phyloP scores from a whole-genome alignment of 53 echinoderm and acorn worm genomes.

The Echinometra lucunter region DNA sequence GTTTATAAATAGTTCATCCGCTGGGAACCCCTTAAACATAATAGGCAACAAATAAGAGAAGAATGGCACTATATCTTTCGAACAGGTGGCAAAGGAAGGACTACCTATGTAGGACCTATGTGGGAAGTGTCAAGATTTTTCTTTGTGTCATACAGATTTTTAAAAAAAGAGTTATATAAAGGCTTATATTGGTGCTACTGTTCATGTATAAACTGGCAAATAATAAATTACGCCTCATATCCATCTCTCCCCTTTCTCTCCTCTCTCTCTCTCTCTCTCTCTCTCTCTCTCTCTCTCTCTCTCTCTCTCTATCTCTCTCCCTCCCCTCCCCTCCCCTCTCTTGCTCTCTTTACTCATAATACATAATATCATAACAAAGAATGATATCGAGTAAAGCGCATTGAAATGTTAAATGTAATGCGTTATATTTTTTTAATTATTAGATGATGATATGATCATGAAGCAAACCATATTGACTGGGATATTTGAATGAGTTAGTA shows the following conservation, averaged over 20 bases:
- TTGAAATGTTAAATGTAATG: no score
- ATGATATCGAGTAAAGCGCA: no score
- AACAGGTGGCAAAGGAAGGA: conserved; percentile 22
- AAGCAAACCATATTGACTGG: no score
- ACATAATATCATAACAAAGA: no score
- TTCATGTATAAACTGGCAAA: no score
- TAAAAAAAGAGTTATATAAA: no score
- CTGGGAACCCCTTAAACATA: not conserved
- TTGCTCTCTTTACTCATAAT: not conserved
- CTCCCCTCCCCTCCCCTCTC: not conserved
- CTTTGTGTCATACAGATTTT: no score
- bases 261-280: not conserved
- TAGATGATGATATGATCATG: no score
- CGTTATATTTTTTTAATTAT: no score
- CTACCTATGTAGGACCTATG: not conserved
- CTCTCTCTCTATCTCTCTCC: not conserved
- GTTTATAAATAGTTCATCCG: not conserved
- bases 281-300: conserved; percentile 17
- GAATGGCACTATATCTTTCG: not conserved
- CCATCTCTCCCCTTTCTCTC: not conserved
- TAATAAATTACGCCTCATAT: not conserved
- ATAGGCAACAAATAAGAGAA: not conserved
- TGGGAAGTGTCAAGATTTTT: not conserved
- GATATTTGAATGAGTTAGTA: no score
- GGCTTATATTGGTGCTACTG: no score